A percentile compares a stretch with the other conserved stretches of the same genome.
These are phyloP conservation scores for Acanthopagrus latus DNA, from an alignment of 2,797 vertebrate genomes.

Conservation along the genomic window DNA sequence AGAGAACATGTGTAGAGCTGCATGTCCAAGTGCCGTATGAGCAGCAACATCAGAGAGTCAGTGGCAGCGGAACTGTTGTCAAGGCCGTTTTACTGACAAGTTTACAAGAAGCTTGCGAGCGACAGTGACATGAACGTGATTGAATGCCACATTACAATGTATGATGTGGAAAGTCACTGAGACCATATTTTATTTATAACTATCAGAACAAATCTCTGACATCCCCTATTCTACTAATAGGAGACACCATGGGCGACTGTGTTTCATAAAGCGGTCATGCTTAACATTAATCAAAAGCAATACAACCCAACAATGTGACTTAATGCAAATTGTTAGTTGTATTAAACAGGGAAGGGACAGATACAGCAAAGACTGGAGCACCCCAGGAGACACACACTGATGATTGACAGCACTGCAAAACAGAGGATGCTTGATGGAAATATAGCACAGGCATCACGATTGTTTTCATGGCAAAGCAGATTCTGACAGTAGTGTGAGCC, in stretches of 20 bases:
- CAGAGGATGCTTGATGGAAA: slow-evolving; percentile 62
- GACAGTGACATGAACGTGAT: slow-evolving; percentile 73
- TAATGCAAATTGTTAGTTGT: slow-evolving; percentile 65
- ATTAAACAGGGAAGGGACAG: slow-evolving; percentile 57
- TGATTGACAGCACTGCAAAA: slow-evolving; percentile 67
- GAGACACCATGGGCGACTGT: slow-evolving; percentile 28
- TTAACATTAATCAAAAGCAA: slow-evolving; percentile 60
- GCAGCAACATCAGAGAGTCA: slow-evolving; percentile 69
- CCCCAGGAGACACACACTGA: slow-evolving; percentile 48
- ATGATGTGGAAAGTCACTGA: slow-evolving; percentile 68
- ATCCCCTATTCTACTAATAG: slow-evolving; percentile 33
- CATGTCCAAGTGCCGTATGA: slow-evolving; percentile 66
- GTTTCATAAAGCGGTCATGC: slow-evolving; percentile 58
- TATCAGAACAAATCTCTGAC: slow-evolving; percentile 56
- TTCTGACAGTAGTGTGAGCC: slow-evolving; percentile 57
- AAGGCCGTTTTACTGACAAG: slow-evolving; percentile 73
- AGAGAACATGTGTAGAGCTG: slow-evolving; percentile 69
- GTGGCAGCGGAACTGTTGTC: slow-evolving; percentile 62
- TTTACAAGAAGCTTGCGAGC: slow-evolving; percentile 67
- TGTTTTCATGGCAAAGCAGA: slow-evolving; percentile 81
- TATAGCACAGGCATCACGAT: slow-evolving; percentile 53
- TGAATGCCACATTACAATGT: slow-evolving; percentile 71
- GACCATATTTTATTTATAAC: slow-evolving; percentile 61
- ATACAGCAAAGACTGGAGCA: slow-evolving; percentile 37
- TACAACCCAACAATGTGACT: slow-evolving; percentile 66